phyloP scores from a whole-genome alignment of 2,888 invertebrate species.

The Aphidoletes aphidimyza region DNA sequence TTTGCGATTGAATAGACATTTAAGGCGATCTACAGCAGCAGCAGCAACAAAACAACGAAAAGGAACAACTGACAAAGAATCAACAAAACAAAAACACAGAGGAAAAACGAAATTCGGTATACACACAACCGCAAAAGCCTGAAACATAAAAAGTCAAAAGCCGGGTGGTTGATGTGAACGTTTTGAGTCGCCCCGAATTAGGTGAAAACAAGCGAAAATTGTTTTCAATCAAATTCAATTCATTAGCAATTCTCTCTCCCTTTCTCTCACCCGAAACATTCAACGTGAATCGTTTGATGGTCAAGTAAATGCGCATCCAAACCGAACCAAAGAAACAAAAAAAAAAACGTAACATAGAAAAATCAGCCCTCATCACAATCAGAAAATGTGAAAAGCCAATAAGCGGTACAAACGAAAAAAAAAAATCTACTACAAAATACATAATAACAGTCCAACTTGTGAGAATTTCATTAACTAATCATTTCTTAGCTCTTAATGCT shows the following conservation, averaged over 20 bases:
- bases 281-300: neutral
- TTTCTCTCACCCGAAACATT: neutral
- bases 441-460: constrained; percentile 52
- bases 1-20: constrained; percentile 38
- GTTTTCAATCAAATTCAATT: constrained; percentile 44
- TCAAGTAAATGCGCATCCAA: neutral
- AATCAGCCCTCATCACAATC: too few species aligned
- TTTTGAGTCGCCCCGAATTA: neutral
- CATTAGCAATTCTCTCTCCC: too few species aligned
- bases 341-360: constrained; percentile 2
- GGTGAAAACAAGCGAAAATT: constrained; percentile 40
- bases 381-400: neutral
- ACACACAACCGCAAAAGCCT: neutral
- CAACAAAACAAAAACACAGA: neutral
- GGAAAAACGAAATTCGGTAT: too few species aligned
- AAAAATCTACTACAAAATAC: constrained; percentile 33
- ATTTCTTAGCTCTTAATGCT: constrained; percentile 34
- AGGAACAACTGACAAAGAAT: too few species aligned
- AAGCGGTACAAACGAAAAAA: constrained; percentile 24
- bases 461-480: constrained; percentile 48
- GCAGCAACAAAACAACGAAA: too few species aligned
- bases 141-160: neutral
- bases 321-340: neutral
- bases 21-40: neutral
- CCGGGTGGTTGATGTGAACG: neutral